A percentile compares a stretch with the other conserved stretches of the same genome.
phyloP scores from a whole-genome alignment of 2,888 invertebrate genomes.

The Lithophane ornitopus region DNA sequence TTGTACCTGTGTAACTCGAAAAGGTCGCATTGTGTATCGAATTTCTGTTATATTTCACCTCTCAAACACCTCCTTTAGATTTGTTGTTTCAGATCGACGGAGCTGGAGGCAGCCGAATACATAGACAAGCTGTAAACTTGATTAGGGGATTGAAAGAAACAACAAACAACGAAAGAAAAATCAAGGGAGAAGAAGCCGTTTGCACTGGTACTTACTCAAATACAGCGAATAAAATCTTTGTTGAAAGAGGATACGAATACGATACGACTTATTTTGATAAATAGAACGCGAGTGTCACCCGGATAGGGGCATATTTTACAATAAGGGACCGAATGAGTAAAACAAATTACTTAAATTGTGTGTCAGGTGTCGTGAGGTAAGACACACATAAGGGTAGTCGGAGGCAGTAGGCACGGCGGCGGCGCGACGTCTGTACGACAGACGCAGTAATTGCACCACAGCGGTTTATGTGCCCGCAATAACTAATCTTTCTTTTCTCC shows the following conservation, averaged over 20 bases:
- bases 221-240: slow-evolving; percentile 76
- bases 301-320: slow-evolving; percentile 62
- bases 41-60: slow-evolving; percentile 55
- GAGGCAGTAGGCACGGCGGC: slow-evolving; percentile 25
- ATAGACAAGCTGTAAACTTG: slow-evolving; percentile 82
- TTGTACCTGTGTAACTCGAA: slow-evolving; percentile 24
- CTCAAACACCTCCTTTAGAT: slow-evolving; percentile 46
- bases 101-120: slow-evolving; percentile 74
- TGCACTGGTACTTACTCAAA: slow-evolving; percentile 79
- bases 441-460: slow-evolving; percentile 76
- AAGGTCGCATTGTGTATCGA: slow-evolving; percentile 45
- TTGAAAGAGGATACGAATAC: slow-evolving; percentile 62
- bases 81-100: slow-evolving; percentile 68
- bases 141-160: slow-evolving; percentile 84
- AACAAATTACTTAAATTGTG: slow-evolving; percentile 67
- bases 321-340: slow-evolving; percentile 60
- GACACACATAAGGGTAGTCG: slow-evolving; percentile 49
- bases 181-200: slow-evolving; percentile 81
- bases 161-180: slow-evolving; percentile 84
- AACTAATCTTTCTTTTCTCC: slow-evolving; percentile 79
- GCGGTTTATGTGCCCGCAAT: slow-evolving; percentile 74
- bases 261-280: slow-evolving; percentile 73
- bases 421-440: slow-evolving; percentile 60
- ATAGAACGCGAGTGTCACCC: slow-evolving; percentile 61
- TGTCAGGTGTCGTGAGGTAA: slow-evolving; percentile 63